Conservation (phyloP, 2,113 vertebrate genomes). For the Barbus barbus region DNA sequence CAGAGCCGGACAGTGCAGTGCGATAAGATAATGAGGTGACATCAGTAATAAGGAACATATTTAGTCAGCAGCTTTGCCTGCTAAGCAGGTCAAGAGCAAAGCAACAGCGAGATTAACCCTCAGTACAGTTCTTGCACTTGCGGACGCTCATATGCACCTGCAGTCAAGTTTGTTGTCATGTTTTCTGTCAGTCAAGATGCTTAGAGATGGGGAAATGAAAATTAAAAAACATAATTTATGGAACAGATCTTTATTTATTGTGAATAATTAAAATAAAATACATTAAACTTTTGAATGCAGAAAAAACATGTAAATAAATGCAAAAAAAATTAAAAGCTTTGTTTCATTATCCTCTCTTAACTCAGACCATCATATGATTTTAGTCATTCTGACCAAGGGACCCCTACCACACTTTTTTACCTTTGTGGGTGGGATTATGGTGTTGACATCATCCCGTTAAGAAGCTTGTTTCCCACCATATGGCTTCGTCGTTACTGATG, state of each 20-base stretch:
- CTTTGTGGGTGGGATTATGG: too few relatives aligned
- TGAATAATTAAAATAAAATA: neutral
- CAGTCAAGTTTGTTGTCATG: neutral
- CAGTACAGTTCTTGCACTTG: neutral
- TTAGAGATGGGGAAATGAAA: neutral
- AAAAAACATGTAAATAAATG: too few relatives aligned
- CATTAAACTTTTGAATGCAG: too few relatives aligned
- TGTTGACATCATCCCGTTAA: too few relatives aligned
- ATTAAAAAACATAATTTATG: neutral
- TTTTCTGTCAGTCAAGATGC: neutral
- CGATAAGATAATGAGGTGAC: conserved; percentile 66
- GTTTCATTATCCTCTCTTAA: too few relatives aligned
- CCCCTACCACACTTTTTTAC: too few relatives aligned
- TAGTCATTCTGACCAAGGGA: too few relatives aligned
- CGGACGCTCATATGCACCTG: neutral
- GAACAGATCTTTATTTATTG: neutral
- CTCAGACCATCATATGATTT: too few relatives aligned
- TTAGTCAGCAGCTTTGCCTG: conserved; percentile 70
- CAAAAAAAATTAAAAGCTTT: too few relatives aligned
- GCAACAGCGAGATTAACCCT: conserved; percentile 50
- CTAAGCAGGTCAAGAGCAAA: conserved; percentile 67
- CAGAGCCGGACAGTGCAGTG: neutral
- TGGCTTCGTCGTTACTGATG: too few relatives aligned
- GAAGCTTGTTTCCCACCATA: too few relatives aligned
- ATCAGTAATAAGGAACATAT: conserved; percentile 69